phyloP scores from a whole-genome alignment of 2,888 invertebrate species.

The Drosophila affinis region DNA sequence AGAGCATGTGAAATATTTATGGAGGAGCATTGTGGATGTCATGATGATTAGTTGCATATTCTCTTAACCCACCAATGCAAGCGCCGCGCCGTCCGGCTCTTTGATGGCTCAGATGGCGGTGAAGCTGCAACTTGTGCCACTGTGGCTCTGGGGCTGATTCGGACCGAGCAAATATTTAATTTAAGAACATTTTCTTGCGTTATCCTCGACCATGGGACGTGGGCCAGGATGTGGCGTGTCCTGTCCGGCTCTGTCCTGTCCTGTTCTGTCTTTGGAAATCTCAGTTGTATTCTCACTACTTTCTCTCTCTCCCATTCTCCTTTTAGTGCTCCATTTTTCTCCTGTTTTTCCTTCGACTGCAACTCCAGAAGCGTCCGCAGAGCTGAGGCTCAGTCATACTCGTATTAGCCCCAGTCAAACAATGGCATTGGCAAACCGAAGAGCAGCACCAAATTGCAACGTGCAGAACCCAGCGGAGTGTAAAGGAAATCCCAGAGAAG shows the following conservation, averaged over 20 bases:
- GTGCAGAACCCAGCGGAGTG: conserved; percentile 47
- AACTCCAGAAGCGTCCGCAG: conserved; percentile 39
- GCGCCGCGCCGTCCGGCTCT: conserved; percentile 17
- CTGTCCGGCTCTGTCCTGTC: conserved; percentile 59
- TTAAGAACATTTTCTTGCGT: conserved; percentile 59
- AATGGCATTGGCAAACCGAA: conserved; percentile 68
- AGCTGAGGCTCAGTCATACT: conserved; percentile 51
- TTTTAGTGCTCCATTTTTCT: conserved; percentile 14
- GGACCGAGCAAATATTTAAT: conserved; percentile 73
- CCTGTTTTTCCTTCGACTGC: conserved; percentile 37
- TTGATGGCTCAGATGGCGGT: conserved; percentile 12
- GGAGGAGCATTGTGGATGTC: conserved; percentile 59
- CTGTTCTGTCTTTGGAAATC: conserved; percentile 66
- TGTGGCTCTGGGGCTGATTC: conserved; percentile 64
- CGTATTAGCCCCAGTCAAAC: conserved; percentile 77
- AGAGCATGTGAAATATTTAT: conserved; percentile 75
- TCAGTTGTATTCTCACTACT: conserved; percentile 64
- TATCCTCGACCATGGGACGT: conserved; percentile 46
- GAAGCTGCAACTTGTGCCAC: neutral
- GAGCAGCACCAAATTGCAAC: conserved; percentile 66
- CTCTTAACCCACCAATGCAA: conserved; percentile 29
- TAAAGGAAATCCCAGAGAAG: conserved; percentile 15
- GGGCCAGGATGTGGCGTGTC: conserved; percentile 49
- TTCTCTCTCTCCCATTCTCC: conserved; percentile 1
- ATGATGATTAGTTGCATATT: conserved; percentile 76